Conservation (phyloP, 2,113 vertebrate species). For the Charadrius vociferus region DNA sequence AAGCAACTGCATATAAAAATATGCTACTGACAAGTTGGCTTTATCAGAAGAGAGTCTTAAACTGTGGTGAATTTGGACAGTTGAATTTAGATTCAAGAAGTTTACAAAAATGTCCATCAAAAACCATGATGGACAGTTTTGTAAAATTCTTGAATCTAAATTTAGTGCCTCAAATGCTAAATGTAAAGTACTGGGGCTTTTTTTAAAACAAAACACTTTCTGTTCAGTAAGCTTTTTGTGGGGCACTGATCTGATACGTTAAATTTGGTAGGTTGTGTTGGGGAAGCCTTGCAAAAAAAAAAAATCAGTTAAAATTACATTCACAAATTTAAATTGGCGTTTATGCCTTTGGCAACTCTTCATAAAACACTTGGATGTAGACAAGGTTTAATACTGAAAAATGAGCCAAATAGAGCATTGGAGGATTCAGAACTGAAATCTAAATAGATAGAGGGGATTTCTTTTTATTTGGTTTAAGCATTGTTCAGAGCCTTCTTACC, state of each 20-base stretch:
- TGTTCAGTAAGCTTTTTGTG: background rate
- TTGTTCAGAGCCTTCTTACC: background rate
- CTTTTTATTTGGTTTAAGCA: background rate
- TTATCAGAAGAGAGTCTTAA: background rate
- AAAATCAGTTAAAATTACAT: background rate
- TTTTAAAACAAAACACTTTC: background rate
- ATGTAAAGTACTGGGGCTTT: background rate
- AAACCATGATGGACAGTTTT: background rate
- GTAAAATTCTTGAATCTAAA: background rate
- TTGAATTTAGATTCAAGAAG: no score
- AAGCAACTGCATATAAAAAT: no score
- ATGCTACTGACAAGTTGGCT: no score
- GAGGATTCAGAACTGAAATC: background rate
- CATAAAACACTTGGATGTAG: background rate
- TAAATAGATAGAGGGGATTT: background rate
- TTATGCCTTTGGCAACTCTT: background rate
- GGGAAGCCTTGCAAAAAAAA: background rate
- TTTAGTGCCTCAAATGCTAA: background rate
- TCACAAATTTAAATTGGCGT: background rate
- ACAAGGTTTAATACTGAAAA: background rate
- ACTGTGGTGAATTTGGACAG: background rate
- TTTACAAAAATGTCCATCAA: no score
- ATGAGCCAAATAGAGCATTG: background rate
- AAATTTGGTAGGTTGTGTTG: background rate
- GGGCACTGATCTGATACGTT: background rate